Percentiles rank a stretch among this genome's conserved stretches.
Conservation (phyloP, 2,888 invertebrate genomes). For the Limenitis camilla region DNA sequence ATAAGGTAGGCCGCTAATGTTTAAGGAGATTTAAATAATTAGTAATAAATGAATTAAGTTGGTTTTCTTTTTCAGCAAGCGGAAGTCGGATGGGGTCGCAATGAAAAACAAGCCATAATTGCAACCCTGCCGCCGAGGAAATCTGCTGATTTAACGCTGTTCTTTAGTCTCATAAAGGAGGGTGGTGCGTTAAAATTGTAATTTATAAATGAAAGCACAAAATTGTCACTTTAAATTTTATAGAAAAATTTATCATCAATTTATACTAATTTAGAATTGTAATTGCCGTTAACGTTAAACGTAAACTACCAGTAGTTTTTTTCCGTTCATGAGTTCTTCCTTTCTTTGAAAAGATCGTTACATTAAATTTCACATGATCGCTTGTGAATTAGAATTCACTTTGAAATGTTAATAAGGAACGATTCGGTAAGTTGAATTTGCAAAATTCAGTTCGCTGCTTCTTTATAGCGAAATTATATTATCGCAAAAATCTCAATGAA, state of each 20-base stretch:
- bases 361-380: slow-evolving; percentile 51
- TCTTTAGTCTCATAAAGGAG: slow-evolving; percentile 21
- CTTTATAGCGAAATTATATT: slow-evolving; percentile 55
- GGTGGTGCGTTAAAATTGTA: slow-evolving; percentile 15
- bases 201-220: slow-evolving; percentile 16
- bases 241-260: not conserved
- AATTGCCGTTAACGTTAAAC: not conserved
- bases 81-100: slow-evolving; percentile 46
- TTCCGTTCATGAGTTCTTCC: slow-evolving; percentile 17
- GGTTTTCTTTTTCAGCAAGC: slow-evolving; percentile 65
- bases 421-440: slow-evolving; percentile 43
- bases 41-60: slow-evolving; percentile 74
- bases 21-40: slow-evolving; percentile 72
- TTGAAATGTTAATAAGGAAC: slow-evolving; percentile 31
- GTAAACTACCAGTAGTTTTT: slow-evolving; percentile 15
- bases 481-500: slow-evolving; percentile 61
- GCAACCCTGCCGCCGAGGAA: slow-evolving; percentile 43
- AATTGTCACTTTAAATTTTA: slow-evolving; percentile 2
- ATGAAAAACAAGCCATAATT: slow-evolving; percentile 66
- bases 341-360: slow-evolving; percentile 56
- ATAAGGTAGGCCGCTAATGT: slow-evolving; percentile 36
- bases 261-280: not conserved
- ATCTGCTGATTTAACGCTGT: slow-evolving; percentile 15
- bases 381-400: slow-evolving; percentile 36
- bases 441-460: slow-evolving; percentile 57